Percentiles rank a stretch among this genome's conserved stretches.
Evolutionary conservation across 2,888 invertebrate species (phyloP).

Genomic region (Campopleginae sp.): DNA sequence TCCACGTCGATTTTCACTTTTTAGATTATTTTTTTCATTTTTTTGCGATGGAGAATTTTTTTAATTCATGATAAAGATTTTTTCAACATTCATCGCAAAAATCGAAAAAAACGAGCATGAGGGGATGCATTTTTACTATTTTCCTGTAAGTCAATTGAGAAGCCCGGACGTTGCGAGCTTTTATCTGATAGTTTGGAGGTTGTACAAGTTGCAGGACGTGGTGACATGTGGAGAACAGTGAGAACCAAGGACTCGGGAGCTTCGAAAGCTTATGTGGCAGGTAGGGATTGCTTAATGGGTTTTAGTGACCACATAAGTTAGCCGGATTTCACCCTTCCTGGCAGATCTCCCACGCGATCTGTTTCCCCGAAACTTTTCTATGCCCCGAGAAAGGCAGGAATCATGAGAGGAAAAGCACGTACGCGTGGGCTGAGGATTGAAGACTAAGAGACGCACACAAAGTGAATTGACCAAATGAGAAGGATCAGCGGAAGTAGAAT

Average conservation of each 20-base stretch:
- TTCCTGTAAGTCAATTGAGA: constrained; percentile 16
- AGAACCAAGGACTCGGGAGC: background rate
- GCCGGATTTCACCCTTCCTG: background rate
- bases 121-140: background rate
- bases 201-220: background rate
- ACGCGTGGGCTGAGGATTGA: background rate
- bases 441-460: background rate
- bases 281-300: constrained; percentile 5
- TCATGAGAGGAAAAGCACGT: background rate
- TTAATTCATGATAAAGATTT: background rate
- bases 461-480: constrained; percentile 15
- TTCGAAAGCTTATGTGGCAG: constrained; percentile 4
- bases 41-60: too few relatives aligned
- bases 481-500: constrained; percentile 42
- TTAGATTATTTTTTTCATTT: too few relatives aligned
- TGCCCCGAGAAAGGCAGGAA: background rate
- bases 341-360: background rate
- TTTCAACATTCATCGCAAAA: background rate
- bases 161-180: background rate
- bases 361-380: constrained; percentile 41
- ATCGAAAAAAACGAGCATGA: background rate
- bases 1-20: background rate
- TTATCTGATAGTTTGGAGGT: background rate
- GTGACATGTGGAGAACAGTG: constrained; percentile 28
- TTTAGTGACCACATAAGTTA: constrained; percentile 40